phyloP scores from a whole-genome alignment of 2,888 invertebrate species.

The Stenolophus ochropezus region DNA sequence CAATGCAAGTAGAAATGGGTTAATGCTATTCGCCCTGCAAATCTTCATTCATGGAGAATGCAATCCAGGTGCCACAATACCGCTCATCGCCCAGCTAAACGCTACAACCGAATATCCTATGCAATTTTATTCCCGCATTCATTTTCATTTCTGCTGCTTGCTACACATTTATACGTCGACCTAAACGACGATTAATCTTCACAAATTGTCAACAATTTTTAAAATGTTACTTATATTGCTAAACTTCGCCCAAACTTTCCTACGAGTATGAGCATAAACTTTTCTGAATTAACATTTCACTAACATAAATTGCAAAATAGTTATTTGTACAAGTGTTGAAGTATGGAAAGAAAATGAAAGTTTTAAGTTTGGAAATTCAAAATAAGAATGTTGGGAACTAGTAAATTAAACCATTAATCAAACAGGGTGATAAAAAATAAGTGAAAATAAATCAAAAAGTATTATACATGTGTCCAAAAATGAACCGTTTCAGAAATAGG shows the following conservation, averaged over 20 bases:
- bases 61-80: background rate
- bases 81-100: background rate
- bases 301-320: too few relatives aligned
- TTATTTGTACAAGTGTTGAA: too few relatives aligned
- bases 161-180: conserved; percentile 19
- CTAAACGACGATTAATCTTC: conserved; percentile 52
- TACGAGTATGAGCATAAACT: background rate
- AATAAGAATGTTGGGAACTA: too few relatives aligned
- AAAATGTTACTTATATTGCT: conserved; percentile 18
- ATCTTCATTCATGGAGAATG: background rate
- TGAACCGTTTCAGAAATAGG: too few relatives aligned
- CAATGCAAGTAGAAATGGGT: conserved; percentile 7
- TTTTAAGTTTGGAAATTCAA: too few relatives aligned
- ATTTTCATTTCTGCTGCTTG: conserved; percentile 22
- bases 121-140: conserved; percentile 10
- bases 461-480: too few relatives aligned
- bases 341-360: too few relatives aligned
- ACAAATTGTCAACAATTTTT: conserved; percentile 53
- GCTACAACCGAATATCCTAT: conserved; percentile 24
- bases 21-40: conserved; percentile 3
- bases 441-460: too few relatives aligned
- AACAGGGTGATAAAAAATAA: too few relatives aligned
- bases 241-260: background rate
- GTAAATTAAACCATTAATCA: too few relatives aligned
- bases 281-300: background rate